Evolutionary conservation across 1,140 invertebrate genomes (phyloP).

Genomic region (Ceratina japonica): DNA sequence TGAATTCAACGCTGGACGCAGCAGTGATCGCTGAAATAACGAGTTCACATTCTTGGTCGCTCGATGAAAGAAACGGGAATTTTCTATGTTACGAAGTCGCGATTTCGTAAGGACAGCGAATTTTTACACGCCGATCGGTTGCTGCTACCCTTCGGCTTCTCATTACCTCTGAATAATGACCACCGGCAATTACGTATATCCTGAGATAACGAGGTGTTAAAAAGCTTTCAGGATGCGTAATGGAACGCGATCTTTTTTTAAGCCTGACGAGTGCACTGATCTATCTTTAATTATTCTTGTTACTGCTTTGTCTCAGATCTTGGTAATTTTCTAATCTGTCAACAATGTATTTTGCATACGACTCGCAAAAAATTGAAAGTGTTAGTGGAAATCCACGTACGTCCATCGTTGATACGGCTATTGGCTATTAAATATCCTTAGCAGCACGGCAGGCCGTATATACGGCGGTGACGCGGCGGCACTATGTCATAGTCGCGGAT

Average conservation of each 20-base stretch:
- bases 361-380: too few species aligned
- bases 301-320: too few species aligned
- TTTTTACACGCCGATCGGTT: conserved; percentile 4
- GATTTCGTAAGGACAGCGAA: conserved; percentile 34
- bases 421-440: too few species aligned
- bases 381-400: too few species aligned
- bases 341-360: too few species aligned
- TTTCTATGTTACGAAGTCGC: conserved; percentile 37
- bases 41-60: conserved; percentile 39
- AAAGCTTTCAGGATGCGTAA: conserved; percentile 15
- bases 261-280: neutral
- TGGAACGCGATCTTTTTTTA: neutral
- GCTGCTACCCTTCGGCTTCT: neutral
- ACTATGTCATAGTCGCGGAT: neutral
- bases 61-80: conserved; percentile 31
- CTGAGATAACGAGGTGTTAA: conserved; percentile 23
- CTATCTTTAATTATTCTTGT: neutral
- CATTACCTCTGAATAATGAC: conserved; percentile 11
- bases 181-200: neutral
- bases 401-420: too few species aligned
- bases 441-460: neutral
- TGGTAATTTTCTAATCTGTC: too few species aligned
- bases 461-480: neutral
- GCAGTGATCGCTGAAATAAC: conserved; percentile 32
- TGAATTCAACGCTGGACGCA: neutral